Conservation (phyloP, 2,113 vertebrate genomes). For the Lophura nycthemera region DNA sequence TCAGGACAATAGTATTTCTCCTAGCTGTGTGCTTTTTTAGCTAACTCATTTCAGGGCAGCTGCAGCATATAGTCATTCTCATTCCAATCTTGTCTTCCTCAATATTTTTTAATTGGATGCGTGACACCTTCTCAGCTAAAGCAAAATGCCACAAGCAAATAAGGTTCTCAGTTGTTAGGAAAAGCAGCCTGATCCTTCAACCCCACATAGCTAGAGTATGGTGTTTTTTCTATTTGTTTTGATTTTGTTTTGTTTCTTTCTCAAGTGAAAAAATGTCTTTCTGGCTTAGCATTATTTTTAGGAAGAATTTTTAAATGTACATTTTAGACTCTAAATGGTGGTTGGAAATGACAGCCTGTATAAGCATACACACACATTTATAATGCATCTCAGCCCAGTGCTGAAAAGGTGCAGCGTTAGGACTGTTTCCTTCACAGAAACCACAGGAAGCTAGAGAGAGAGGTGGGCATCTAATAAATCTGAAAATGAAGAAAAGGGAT, state of each 20-base stretch:
- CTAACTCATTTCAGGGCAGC: not conserved
- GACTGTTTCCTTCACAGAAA: not conserved
- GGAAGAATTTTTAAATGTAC: not conserved
- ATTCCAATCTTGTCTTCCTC: not conserved
- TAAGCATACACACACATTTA: not conserved
- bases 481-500: not conserved
- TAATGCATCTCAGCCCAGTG: not conserved
- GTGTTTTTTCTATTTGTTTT: not conserved
- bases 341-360: not conserved
- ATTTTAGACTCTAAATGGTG: not conserved
- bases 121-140: not conserved
- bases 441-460: not conserved
- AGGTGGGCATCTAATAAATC: not conserved
- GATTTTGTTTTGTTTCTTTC: not conserved
- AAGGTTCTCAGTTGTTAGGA: conserved; percentile 4
- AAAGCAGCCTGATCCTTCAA: not conserved
- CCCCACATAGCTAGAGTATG: not conserved
- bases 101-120: conserved; percentile 12
- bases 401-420: not conserved
- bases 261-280: not conserved
- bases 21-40: not conserved
- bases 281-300: not conserved
- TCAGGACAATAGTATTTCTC: not conserved
- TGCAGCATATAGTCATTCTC: conserved; percentile 16
- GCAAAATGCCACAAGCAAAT: conserved; percentile 22